Evolutionary conservation across 2,888 invertebrate species (phyloP).

Genomic region (Drosophila neutralis): DNA sequence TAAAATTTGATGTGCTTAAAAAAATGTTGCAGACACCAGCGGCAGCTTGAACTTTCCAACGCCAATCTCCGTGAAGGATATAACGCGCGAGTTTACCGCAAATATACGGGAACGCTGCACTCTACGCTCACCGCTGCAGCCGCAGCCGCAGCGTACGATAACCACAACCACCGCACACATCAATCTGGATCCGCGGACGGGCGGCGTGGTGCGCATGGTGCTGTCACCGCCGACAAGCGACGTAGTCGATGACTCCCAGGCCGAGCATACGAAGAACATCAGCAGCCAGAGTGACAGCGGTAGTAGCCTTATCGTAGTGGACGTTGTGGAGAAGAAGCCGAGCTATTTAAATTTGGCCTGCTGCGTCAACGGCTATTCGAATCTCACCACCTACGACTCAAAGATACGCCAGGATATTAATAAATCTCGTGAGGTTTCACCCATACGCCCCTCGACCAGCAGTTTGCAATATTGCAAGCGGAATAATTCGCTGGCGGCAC

Average conservation of each 20-base stretch:
- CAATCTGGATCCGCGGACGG: slow-evolving; percentile 77
- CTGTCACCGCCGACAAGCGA: slow-evolving; percentile 69
- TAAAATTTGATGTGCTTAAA: slow-evolving; percentile 2
- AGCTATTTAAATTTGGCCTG: slow-evolving; percentile 95
- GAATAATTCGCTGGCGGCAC: slow-evolving; percentile 87
- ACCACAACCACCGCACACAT: slow-evolving; percentile 64
- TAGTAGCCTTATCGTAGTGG: slow-evolving; percentile 9
- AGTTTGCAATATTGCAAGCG: slow-evolving; percentile 85
- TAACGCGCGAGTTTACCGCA: slow-evolving; percentile 87
- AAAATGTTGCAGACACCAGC: slow-evolving; percentile 85
- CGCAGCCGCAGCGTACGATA: slow-evolving; percentile 45
- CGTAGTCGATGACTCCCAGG: slow-evolving; percentile 51
- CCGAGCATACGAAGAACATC: neutral
- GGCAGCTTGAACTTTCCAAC: slow-evolving; percentile 88
- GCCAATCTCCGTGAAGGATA: slow-evolving; percentile 86
- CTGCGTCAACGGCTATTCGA: slow-evolving; percentile 95
- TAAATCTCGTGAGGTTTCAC: slow-evolving; percentile 90
- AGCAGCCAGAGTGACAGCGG: neutral
- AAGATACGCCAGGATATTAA: slow-evolving; percentile 90
- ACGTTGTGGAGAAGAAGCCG: slow-evolving; percentile 88
- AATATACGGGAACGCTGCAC: slow-evolving; percentile 86
- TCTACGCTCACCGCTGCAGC: slow-evolving; percentile 73
- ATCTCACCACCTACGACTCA: slow-evolving; percentile 94
- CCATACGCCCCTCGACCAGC: slow-evolving; percentile 87
- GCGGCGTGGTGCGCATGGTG: slow-evolving; percentile 82